phyloP scores from a whole-genome alignment of 1,140 invertebrate species.

The Rhopalosiphum padi region DNA sequence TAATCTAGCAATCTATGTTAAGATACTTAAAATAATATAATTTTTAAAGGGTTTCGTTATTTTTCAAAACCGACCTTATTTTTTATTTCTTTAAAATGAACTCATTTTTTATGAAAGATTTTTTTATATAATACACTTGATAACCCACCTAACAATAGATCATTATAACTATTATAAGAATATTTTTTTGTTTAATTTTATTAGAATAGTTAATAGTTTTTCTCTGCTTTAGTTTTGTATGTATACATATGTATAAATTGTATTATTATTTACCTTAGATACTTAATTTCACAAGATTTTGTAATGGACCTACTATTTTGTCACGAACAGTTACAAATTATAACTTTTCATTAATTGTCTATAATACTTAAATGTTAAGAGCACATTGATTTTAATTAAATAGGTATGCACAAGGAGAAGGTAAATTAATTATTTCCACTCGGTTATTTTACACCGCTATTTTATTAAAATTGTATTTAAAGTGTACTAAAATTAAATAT shows the following conservation, averaged over 20 bases:
- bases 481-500: too few relatives aligned
- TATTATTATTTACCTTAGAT: neutral
- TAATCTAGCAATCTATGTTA: neutral
- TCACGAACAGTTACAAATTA: neutral
- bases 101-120: neutral
- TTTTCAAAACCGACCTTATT: neutral
- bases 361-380: neutral
- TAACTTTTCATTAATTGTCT: neutral
- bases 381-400: too few relatives aligned
- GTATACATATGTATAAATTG: neutral
- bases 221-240: neutral
- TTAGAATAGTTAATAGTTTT: neutral
- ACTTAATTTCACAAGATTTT: neutral
- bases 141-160: neutral
- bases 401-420: too few relatives aligned
- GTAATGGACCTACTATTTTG: neutral
- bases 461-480: too few relatives aligned
- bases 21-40: neutral
- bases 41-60: neutral
- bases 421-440: too few relatives aligned
- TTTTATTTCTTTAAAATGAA: neutral
- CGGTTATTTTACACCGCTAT: too few relatives aligned
- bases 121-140: neutral
- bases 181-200: neutral
- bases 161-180: neutral